Evolutionary conservation across 2,113 vertebrate species (phyloP).

Genomic region (Corythoichthys intestinalis): DNA sequence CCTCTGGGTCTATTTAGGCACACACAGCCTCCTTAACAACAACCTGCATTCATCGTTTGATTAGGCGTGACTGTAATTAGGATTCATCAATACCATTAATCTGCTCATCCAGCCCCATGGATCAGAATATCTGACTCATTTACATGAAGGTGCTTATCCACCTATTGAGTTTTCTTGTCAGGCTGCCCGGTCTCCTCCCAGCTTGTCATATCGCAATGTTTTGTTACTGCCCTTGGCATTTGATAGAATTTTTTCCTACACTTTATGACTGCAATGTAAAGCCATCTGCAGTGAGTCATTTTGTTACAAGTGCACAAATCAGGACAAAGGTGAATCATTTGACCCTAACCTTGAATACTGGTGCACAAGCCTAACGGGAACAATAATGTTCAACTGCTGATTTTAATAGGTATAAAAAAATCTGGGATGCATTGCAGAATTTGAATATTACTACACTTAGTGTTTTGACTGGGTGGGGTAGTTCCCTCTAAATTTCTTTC

Average conservation of each 20-base stretch:
- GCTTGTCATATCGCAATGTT: neutral
- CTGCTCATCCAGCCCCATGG: constrained; percentile 57
- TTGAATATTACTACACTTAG: too few relatives aligned
- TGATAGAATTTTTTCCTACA: neutral
- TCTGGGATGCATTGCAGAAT: neutral
- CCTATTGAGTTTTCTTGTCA: constrained; percentile 6
- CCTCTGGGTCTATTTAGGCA: constrained; percentile 67
- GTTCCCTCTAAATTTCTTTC: neutral
- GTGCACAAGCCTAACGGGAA: neutral
- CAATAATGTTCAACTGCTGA: neutral
- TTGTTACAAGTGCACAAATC: neutral
- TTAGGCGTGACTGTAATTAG: constrained; percentile 68
- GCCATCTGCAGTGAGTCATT: neutral
- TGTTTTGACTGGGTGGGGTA: too few relatives aligned
- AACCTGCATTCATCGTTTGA: constrained; percentile 67
- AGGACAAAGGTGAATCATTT: neutral
- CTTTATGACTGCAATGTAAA: neutral
- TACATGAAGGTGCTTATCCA: constrained; percentile 20
- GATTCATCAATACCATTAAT: constrained; percentile 70
- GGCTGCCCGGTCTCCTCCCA: constrained; percentile 1
- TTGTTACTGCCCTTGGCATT: constrained; percentile 2
- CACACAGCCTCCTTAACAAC: constrained; percentile 64
- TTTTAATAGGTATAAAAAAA: neutral
- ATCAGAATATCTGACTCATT: constrained; percentile 59
- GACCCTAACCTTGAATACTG: neutral